Evolutionary conservation across 2,888 invertebrate species (phyloP).

Genomic region (Desoria tigrina): DNA sequence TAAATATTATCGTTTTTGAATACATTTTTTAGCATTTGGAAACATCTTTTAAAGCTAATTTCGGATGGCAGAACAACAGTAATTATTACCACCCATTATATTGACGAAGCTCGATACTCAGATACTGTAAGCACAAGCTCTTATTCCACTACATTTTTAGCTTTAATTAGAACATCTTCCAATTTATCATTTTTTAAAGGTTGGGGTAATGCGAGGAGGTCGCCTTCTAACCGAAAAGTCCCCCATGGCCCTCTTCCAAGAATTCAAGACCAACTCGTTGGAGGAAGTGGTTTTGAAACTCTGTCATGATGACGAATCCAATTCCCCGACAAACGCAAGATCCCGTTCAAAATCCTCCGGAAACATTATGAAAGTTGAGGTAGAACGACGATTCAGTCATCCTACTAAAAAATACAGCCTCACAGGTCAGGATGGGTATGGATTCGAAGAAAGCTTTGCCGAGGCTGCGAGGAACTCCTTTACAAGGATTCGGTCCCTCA

Average conservation of each 20-base stretch:
- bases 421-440: background rate
- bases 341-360: slow-evolving; percentile 10
- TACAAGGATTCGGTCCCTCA: slow-evolving; percentile 3
- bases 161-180: background rate
- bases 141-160: background rate
- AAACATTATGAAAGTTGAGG: slow-evolving; percentile 13
- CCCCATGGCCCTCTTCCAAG: slow-evolving; percentile 31
- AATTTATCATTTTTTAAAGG: slow-evolving; percentile 28
- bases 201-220: slow-evolving; percentile 48
- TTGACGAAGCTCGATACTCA: slow-evolving; percentile 43
- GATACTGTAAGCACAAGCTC: slow-evolving; percentile 38
- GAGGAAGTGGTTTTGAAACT: slow-evolving; percentile 47
- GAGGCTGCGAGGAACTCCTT: background rate
- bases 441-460: background rate
- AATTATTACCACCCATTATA: slow-evolving; percentile 48
- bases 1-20: background rate
- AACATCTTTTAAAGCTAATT: slow-evolving; percentile 38
- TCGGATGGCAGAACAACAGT: slow-evolving; percentile 37
- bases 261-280: slow-evolving; percentile 31
- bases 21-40: slow-evolving; percentile 47
- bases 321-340: background rate
- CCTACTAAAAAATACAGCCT: background rate
- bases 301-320: slow-evolving; percentile 36
- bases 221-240: slow-evolving; percentile 40
- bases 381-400: slow-evolving; percentile 1